phyloP scores from a whole-genome alignment of 2,888 invertebrate species.

The Hypolimnas misippus region DNA sequence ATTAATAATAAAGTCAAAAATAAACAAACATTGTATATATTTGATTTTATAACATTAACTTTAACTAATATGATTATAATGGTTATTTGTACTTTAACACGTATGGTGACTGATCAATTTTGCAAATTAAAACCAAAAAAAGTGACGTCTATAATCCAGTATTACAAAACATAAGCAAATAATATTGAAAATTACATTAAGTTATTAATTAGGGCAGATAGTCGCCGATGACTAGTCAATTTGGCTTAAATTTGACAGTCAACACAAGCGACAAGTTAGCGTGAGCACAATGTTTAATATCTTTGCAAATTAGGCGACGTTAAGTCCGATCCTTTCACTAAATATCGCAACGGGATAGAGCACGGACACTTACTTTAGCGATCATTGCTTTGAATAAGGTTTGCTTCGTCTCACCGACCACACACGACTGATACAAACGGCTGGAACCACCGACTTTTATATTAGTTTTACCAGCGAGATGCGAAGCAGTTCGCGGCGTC shows the following conservation, averaged over 20 bases:
- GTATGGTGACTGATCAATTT: too few species aligned
- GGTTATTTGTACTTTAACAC: too few species aligned
- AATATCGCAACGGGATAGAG: constrained; percentile 44
- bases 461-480: constrained; percentile 74
- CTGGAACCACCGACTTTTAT: constrained; percentile 73
- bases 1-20: too few species aligned
- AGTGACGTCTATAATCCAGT: neutral
- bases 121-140: too few species aligned
- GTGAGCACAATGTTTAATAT: constrained; percentile 13
- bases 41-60: too few species aligned
- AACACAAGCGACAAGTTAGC: constrained; percentile 22
- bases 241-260: neutral
- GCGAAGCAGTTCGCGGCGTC: constrained; percentile 63
- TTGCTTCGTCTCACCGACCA: constrained; percentile 78
- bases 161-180: neutral
- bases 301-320: constrained; percentile 24
- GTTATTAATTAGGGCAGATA: neutral
- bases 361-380: constrained; percentile 76
- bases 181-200: neutral
- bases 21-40: too few species aligned
- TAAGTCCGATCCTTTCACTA: constrained; percentile 65
- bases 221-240: neutral
- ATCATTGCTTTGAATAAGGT: constrained; percentile 80
- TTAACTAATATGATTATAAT: too few species aligned
- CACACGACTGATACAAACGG: constrained; percentile 79